These are phyloP conservation scores for Lithobates pipiens DNA, from an alignment of 2,797 vertebrate species.

Conservation along the genomic window DNA sequence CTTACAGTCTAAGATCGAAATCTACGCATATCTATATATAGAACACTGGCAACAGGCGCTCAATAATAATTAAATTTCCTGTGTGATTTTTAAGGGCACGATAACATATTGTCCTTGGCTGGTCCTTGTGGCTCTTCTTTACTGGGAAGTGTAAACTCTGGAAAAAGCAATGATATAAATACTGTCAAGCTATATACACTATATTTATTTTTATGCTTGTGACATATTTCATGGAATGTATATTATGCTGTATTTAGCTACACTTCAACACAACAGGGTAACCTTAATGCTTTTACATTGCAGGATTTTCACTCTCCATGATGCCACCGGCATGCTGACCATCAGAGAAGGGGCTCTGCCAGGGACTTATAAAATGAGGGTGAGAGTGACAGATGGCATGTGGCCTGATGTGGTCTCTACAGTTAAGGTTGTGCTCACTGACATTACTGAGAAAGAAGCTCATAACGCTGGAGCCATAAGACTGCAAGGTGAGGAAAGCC, in stretches of 20 bases:
- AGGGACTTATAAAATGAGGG: slow-evolving; percentile 81
- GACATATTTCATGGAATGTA: background rate
- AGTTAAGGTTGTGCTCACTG: slow-evolving; percentile 78
- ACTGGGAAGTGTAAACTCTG: no score
- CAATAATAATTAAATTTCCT: no score
- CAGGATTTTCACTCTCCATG: slow-evolving; percentile 86
- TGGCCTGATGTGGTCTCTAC: slow-evolving; percentile 90
- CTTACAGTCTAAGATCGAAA: no score
- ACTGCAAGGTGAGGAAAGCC: slow-evolving; percentile 78
- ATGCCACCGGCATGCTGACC: slow-evolving; percentile 83
- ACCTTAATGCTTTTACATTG: slow-evolving; percentile 14
- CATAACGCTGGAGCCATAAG: slow-evolving; percentile 81
- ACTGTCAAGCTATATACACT: no score
- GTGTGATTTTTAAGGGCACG: no score
- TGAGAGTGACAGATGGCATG: slow-evolving; percentile 82
- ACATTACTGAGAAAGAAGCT: slow-evolving; percentile 80
- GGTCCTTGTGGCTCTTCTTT: no score
- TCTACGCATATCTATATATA: no score
- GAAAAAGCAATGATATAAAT: no score
- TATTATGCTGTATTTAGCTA: background rate
- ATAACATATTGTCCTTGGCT: no score
- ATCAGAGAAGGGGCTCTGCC: slow-evolving; percentile 80
- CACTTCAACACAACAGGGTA: background rate
- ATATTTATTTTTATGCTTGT: no score
- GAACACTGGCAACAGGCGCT: no score